Evolutionary conservation across 2,797 vertebrate genomes (phyloP), one percentile per base, ranked within the genome.

Genomic region (Argyrosomus regius): DNA sequence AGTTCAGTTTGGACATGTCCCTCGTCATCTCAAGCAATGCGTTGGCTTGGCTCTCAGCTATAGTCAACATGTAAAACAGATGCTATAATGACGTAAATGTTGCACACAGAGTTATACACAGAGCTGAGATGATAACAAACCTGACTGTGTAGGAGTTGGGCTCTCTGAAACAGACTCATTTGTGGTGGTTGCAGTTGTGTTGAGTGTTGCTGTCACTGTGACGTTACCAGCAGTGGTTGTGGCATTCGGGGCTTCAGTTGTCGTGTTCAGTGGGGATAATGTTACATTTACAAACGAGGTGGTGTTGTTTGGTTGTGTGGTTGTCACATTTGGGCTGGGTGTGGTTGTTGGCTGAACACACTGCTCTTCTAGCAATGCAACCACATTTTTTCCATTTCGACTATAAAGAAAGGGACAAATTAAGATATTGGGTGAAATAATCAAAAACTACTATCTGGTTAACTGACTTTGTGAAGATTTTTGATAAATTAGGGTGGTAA

Each of bases 1-100:
- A 82, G 74, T 92, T 95, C 24, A 96, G 86, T 0, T 58, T 73
- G 46, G 92, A 91, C n/a, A 91, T 75, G 6, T 96, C 45, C 3
- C 20, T 70, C 5, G 88, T 94, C 77, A 73, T n/a, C 0, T 78
- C 75, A 3, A 96, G 90, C 73, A 96, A 81, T 2, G 13, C 64
- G 0, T 80, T 71, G 62, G 88, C 88, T 58, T 31, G 70, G 16
- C 68, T 58, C 12, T 76, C 73, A 59, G 68, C 80, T 81, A 73
- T n/a, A 43, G 64, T 56, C 12, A 31, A 67, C 43, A 68, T 52
- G n/a, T 63, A n/a, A 61, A 63, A 26, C 2, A 11, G 13, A 60
- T 3, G 22, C 2, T 49, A 1, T 12, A 24, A 62, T 66, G 26
- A 31, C 10, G 41, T 13, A n/a, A 41, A 60, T 13, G 20, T 0